phyloP scores from a whole-genome alignment of 1,140 invertebrate species.

The Sinella curviseta region DNA sequence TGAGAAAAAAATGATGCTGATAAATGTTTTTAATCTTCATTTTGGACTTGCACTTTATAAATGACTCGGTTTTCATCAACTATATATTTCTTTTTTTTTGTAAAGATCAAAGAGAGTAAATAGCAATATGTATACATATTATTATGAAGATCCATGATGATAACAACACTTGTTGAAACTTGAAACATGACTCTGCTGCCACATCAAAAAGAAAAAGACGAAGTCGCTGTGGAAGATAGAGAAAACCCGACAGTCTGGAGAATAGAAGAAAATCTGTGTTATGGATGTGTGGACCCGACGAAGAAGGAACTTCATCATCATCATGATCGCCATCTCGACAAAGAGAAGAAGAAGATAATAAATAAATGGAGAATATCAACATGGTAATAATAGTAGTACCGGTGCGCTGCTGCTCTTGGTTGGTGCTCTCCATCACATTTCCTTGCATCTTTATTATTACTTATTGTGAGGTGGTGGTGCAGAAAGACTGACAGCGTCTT shows the following conservation, averaged over 20 bases:
- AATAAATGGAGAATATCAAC: not conserved
- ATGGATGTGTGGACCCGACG: no score
- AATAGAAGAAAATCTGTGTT: no score
- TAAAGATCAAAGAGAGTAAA: not conserved
- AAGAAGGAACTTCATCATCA: no score
- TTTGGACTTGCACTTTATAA: not conserved
- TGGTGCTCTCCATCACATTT: not conserved
- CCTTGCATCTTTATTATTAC: not conserved
- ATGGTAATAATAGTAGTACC: not conserved
- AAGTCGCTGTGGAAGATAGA: not conserved
- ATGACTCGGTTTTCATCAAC: not conserved
- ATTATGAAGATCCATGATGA: not conserved
- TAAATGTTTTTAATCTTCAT: slow-evolving; percentile 17
- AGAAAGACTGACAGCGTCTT: not conserved
- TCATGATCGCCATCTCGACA: not conserved
- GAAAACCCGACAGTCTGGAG: no score
- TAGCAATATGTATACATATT: not conserved
- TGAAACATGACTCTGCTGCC: no score
- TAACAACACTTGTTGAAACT: not conserved
- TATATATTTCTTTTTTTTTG: no score
- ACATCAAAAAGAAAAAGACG: no score
- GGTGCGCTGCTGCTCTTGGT: no score
- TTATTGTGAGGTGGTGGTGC: not conserved
- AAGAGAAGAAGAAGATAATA: not conserved
- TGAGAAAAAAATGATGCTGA: not conserved